Evolutionary conservation across 2,888 invertebrate genomes (phyloP), one percentile per base, ranked within the genome.

Genomic region (Sesamia inferens): DNA sequence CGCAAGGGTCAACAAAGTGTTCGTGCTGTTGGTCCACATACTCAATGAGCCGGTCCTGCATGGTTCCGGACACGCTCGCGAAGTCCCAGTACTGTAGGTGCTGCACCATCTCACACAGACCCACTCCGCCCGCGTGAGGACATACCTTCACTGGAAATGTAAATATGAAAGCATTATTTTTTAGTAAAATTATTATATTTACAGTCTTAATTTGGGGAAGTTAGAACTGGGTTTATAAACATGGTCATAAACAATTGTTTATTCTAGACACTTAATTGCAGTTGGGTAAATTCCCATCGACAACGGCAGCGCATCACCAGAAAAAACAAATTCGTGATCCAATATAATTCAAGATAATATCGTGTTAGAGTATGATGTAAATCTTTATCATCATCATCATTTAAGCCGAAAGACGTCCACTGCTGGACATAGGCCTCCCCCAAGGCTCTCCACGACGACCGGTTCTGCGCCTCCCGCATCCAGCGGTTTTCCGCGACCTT

Each of bases 81-180:
- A 97, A 99, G 93, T 99, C 99, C 98, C 98, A 99, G 94, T 98
- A 97, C 93, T 99, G 98, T 62, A 99, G 95, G 94, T 99, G 99
- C 87, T 99, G 99, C 3, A 99, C 98, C 97, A 99, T 98, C 96
- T 99, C 99, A 90, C 99, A 99, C 5, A 99, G 96, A 5, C 99
- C 99, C 14, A 99, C 98, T 11, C 99, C 99, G n/a, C 99, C 99
- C 76, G 99, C 99, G 95, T 99, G 99, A 0, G 99, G 99, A 91
- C 99, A 99, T 2, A 99, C 98, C 88, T 98, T 98, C 22, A 99
- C 99, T 99, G 92, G 39, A 95, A 92, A 63, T 24, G 63, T 11
- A 47, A 59, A 3, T 13, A 10, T 22, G 10, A 16, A 58, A 54
- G 10, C 39, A 13, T n/a, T 14, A 8, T 22, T 24, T 5, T 14